Base-by-base conservation (phyloP, 2,888 invertebrate species). In the Plutella xylostella region DNA sequence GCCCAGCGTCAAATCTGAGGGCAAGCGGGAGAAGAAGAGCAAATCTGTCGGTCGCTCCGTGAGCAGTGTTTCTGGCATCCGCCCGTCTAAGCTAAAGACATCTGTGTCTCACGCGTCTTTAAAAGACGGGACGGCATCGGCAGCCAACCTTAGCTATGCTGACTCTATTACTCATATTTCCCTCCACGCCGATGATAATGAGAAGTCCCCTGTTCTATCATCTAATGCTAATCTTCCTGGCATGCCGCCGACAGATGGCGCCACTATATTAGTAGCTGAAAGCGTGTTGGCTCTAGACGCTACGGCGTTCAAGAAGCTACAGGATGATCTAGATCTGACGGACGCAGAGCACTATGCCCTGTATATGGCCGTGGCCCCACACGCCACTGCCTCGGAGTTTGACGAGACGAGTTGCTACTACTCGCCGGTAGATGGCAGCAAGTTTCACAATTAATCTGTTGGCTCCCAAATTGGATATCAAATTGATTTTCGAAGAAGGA, bases 291-390 rank as follows among this genome's bases (percentile, higher is more conserved):
- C 84, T 0, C 51, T 85, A 11, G 83, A 84, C 57, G 82, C 84
- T 2, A 54, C 59, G 1, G 64, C 74, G 1, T 77, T 84, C 48
- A 65, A 63, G 25, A 72, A 72, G 56, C 60, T 85, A 1, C 83
- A 74, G 41, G 83, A 83, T 31, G 87, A 88, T 46, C 68, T 90
- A 35, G 93, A 93, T 55, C 72, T 94, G 22, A 94, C 94, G 0
- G 94, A 94, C 55, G 94, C 93, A 1, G 95, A 95, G 60, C 92
- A 94, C 63, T 94, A 93, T 68, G 94, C 94, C 25, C 70, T 95
- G 48, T 95, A 95, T 57, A 94, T 93, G 58, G 90, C 92, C 44
- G 88, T 94, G 64, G 93, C 94, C 11, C 94, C 94, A 1, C 91
- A 90, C 63, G 94, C 94, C 17, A 94, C 94, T 0, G 90, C 86